Evolutionary conservation across 2,113 vertebrate species (phyloP).

Genomic region (Crotalus viridis): DNA sequence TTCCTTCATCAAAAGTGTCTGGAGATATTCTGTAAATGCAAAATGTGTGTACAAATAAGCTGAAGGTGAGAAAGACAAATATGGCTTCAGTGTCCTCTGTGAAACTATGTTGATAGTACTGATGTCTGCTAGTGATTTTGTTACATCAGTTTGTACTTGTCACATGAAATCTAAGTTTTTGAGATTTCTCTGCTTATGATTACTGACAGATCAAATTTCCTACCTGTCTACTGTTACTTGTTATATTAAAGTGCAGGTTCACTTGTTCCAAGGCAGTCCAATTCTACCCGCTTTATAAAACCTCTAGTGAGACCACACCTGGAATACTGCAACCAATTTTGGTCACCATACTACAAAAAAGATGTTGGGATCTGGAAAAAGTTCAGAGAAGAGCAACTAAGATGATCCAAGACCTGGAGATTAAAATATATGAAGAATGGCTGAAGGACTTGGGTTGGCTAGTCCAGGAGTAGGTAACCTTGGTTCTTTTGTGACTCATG

Average conservation of each 20-base stretch:
- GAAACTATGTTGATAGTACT: not conserved
- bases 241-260: constrained; percentile 39
- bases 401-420: too few species aligned
- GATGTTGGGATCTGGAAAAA: too few species aligned
- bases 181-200: constrained; percentile 35
- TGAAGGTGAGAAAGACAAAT: not conserved
- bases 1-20: not conserved
- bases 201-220: constrained; percentile 53
- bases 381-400: too few species aligned
- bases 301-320: too few species aligned
- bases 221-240: constrained; percentile 36
- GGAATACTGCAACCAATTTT: too few species aligned
- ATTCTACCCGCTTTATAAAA: constrained; percentile 4
- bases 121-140: constrained; percentile 32
- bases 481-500: too few species aligned
- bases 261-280: constrained; percentile 3
- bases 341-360: too few species aligned
- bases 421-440: too few species aligned
- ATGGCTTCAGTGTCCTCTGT: not conserved
- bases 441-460: too few species aligned
- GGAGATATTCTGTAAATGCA: not conserved
- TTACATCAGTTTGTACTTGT: constrained; percentile 44
- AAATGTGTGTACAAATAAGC: not conserved
- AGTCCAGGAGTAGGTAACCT: too few species aligned
- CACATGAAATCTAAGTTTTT: constrained; percentile 53